Evolutionary conservation across 2,797 vertebrate genomes (phyloP).

Genomic region (Rhincodon typus): DNA sequence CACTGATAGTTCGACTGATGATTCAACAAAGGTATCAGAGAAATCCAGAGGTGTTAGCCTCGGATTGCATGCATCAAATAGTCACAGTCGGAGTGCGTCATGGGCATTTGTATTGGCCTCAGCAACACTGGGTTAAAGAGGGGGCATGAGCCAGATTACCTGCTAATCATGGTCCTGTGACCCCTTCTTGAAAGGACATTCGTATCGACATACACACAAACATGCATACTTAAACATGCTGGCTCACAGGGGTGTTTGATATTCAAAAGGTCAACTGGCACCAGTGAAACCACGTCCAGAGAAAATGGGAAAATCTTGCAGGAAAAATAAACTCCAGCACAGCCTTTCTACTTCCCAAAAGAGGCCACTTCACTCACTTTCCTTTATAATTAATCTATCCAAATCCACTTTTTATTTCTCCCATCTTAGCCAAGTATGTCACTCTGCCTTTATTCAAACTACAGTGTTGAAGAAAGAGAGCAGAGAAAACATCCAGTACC

Average conservation of each 20-base stretch:
- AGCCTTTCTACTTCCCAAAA: neutral
- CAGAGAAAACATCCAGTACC: neutral
- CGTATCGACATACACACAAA: neutral
- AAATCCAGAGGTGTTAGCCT: neutral
- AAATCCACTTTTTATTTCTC: neutral
- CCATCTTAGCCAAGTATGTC: neutral
- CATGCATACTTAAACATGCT: neutral
- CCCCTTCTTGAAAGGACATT: neutral
- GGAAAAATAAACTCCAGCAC: neutral
- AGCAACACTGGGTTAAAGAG: neutral
- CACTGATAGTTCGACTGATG: neutral
- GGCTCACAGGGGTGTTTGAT: neutral
- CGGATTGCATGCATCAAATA: no score
- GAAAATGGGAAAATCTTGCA: neutral
- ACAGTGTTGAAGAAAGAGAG: neutral
- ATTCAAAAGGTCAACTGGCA: neutral
- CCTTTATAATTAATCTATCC: neutral
- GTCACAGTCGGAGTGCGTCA: neutral
- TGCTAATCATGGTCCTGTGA: neutral
- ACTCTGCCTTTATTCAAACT: slow-evolving; percentile 3
- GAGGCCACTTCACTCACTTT: neutral
- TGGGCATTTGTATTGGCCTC: neutral
- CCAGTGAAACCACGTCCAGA: neutral
- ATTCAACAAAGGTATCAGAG: neutral
- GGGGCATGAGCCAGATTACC: neutral